Evolutionary conservation across 2,797 vertebrate genomes (phyloP).

Genomic region (Sebastes goodei): DNA sequence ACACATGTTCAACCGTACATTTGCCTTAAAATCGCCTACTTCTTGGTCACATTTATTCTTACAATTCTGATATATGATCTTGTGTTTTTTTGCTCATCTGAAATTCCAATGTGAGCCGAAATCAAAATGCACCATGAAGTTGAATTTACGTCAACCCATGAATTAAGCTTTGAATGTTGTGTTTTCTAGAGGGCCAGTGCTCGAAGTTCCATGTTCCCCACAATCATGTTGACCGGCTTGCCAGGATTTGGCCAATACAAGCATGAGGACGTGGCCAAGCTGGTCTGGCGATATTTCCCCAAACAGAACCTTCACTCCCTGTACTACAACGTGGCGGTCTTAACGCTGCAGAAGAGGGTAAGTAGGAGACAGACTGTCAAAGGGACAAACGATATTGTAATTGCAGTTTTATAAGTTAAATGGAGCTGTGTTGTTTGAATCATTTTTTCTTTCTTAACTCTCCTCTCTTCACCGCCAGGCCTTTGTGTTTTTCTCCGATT

Average conservation of each 20-base stretch:
- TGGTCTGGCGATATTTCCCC: constrained; percentile 83
- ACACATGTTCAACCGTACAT: too few species aligned
- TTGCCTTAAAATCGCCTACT: not conserved
- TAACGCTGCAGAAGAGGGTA: constrained; percentile 69
- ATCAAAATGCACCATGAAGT: too few species aligned
- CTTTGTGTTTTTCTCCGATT: constrained; percentile 48
- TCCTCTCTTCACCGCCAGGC: constrained; percentile 29
- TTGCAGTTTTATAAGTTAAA: accelerated
- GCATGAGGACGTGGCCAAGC: constrained; percentile 80
- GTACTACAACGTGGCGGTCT: constrained; percentile 50
- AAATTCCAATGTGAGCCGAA: too few species aligned
- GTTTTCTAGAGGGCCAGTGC: not conserved
- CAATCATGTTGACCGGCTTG: constrained; percentile 85
- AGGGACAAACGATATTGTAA: not conserved
- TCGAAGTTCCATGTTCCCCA: not conserved
- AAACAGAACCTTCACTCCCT: constrained; percentile 20
- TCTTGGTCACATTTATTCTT: not conserved
- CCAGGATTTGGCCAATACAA: constrained; percentile 75
- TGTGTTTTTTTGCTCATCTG: not conserved
- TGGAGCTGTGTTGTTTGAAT: not conserved
- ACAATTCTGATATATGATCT: not conserved
- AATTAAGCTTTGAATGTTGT: not conserved
- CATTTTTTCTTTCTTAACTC: not conserved
- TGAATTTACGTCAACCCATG: not conserved
- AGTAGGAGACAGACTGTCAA: not conserved